phyloP scores from a whole-genome alignment of 2,888 invertebrate species.

The Platycheirus rosarum region DNA sequence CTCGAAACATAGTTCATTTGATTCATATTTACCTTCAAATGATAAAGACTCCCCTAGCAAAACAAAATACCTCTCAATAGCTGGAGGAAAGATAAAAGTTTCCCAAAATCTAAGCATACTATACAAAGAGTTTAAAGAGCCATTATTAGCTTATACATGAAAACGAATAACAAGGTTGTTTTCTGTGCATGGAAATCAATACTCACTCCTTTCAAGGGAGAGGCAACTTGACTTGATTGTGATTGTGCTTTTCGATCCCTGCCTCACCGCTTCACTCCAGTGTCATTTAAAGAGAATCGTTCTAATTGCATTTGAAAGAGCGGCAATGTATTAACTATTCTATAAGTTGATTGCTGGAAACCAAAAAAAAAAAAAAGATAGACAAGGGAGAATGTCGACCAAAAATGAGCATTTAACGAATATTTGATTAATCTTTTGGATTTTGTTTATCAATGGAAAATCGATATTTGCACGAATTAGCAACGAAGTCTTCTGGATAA shows the following conservation, averaged over 20 bases:
- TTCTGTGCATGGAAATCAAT: constrained; percentile 33
- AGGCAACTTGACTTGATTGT: constrained; percentile 40
- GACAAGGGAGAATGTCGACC: constrained; percentile 4
- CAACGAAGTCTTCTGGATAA: constrained; percentile 6
- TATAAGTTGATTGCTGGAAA: constrained; percentile 1
- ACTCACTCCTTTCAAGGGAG: constrained; percentile 13
- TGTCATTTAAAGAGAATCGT: background rate
- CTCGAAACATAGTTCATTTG: constrained; percentile 30
- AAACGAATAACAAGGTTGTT: background rate
- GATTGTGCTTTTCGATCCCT: background rate
- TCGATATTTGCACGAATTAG: constrained; percentile 20
- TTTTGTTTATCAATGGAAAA: constrained; percentile 22
- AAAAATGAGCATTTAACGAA: constrained; percentile 1
- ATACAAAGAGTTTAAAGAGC: constrained; percentile 26
- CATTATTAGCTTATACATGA: constrained; percentile 50
- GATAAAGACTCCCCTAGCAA: no score
- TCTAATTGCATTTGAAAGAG: constrained; percentile 23
- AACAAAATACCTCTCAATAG: background rate
- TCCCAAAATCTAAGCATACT: background rate
- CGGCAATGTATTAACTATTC: constrained; percentile 6
- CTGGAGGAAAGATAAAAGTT: background rate
- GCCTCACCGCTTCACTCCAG: background rate
- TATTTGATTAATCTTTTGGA: constrained; percentile 41
- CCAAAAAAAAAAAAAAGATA: background rate
- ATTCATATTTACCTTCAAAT: background rate